Percentiles rank a stretch among this genome's conserved stretches.
Conservation (phyloP, 1,140 invertebrate genomes). For the Pseudomyrmex flavicornis region DNA sequence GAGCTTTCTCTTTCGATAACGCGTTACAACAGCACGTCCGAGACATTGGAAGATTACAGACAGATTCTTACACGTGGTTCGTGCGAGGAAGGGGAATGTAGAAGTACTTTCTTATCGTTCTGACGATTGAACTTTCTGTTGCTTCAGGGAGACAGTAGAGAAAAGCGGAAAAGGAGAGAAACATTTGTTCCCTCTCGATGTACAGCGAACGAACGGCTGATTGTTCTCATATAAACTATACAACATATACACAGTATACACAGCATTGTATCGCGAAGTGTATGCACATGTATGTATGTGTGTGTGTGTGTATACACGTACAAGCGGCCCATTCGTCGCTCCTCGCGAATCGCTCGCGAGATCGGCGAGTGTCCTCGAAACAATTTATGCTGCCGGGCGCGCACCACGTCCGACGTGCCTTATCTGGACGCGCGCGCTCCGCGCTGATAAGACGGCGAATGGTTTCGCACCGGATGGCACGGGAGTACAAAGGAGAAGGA, state of each 20-base stretch:
- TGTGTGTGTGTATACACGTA: background rate
- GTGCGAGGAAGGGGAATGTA: background rate
- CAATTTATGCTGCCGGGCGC: slow-evolving; percentile 80
- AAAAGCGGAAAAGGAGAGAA: background rate
- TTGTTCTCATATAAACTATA: slow-evolving; percentile 3
- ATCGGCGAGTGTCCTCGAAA: slow-evolving; percentile 79
- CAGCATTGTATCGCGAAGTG: background rate
- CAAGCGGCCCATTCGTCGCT: slow-evolving; percentile 41
- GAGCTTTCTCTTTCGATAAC: background rate
- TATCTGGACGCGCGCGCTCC: slow-evolving; percentile 76
- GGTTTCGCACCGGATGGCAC: slow-evolving; percentile 68
- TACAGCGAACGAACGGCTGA: background rate
- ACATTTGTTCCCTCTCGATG: slow-evolving; percentile 14
- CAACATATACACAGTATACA: background rate
- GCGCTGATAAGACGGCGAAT: slow-evolving; percentile 77
- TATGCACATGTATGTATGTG: background rate
- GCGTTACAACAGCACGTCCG: background rate
- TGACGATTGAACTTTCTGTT: slow-evolving; percentile 42
- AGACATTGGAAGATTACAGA: slow-evolving; percentile 8
- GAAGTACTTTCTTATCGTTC: slow-evolving; percentile 10
- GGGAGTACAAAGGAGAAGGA: slow-evolving; percentile 72
- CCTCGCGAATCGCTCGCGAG: slow-evolving; percentile 69
- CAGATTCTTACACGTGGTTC: slow-evolving; percentile 3
- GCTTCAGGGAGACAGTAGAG: background rate
- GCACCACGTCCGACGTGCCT: slow-evolving; percentile 80